Base-by-base conservation (phyloP, 1,140 invertebrate genomes). In the Hormaphis cornu region DNA sequence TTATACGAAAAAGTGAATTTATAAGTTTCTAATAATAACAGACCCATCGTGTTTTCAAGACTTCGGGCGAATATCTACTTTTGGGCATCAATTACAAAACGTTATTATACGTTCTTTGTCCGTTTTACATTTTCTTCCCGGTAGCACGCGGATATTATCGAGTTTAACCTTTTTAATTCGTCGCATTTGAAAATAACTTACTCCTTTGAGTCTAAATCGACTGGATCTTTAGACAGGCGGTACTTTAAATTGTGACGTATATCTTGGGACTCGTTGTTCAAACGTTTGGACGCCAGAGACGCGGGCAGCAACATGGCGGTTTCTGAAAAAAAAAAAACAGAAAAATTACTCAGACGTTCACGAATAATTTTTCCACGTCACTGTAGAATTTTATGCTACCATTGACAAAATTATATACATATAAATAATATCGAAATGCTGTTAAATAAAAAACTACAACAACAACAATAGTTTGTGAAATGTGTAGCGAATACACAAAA, bases 291-390 rank as follows among this genome's bases (percentile, higher is more conserved):
- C 9, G 87, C 85, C 66, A 89, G 78, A 10, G 83, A 83, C 0
- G 87, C 87, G 1, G 89, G 88, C 56, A 91, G 80, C n/a, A 92
- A 79, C 75, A 90, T 83, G 0, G 89, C 89, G 61, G 87, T 88
- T 80, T 92, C 89, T 89, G 80, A n/a, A 81, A 83, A 70, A 18
- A 70, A 76, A 74, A 75, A 74, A 69, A n/a, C n/a, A n/a, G n/a
- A 16, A 54, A 16, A 70, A 48, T 46, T 37, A 2, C 20, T 56
- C 24, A 4, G 37, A 56, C 16, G 12, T 56, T 16, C 14, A 22
- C 24, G 12, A 20, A 33, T 18, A 2, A 20, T 24, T 54, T 7
- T 20, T 54, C 9, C 28, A 58, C 9, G 30, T 4, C 9, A 33
- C 9, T 6, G 4, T 33, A 33, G 4, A 6, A 33, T 33, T 9